Conservation (phyloP, 2,797 vertebrate genomes). For the Sphenodon punctatus region DNA sequence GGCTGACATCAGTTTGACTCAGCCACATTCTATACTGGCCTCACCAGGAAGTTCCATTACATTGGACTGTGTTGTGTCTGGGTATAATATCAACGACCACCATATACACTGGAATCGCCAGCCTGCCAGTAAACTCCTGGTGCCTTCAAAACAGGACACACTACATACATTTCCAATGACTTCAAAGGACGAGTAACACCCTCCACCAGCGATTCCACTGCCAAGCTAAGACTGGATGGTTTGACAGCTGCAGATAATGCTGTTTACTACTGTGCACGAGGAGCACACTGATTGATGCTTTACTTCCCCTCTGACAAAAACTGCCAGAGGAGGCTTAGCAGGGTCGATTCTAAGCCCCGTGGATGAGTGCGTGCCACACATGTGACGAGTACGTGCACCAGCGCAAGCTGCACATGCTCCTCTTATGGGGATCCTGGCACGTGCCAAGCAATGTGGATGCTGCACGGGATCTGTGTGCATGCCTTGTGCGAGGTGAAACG, state of each 20-base stretch:
- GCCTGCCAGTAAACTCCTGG: not conserved
- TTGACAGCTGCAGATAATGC: not conserved
- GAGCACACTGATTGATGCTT: not conserved
- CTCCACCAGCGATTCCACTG: conserved; percentile 27
- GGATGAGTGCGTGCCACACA: too few relatives aligned
- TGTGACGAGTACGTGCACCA: too few relatives aligned
- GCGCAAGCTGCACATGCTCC: too few relatives aligned
- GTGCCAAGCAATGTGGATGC: too few relatives aligned
- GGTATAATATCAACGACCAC: conserved; percentile 18
- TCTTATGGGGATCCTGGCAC: too few relatives aligned
- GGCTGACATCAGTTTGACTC: not conserved
- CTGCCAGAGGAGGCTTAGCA: not conserved
- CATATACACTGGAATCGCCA: conserved; percentile 27
- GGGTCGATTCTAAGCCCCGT: too few relatives aligned
- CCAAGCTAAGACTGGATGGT: not conserved
- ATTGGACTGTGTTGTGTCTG: conserved; percentile 5
- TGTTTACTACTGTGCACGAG: conserved; percentile 16
- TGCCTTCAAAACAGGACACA: conserved; percentile 4
- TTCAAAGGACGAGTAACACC: conserved; percentile 2
- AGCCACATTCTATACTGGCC: not conserved
- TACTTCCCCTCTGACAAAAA: not conserved
- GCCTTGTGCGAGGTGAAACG: too few relatives aligned
- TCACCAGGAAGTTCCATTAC: not conserved
- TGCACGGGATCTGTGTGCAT: too few relatives aligned
- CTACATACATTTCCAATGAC: not conserved